Evolutionary conservation across 2,113 vertebrate species (phyloP).

Genomic region (Camelus bactrianus): DNA sequence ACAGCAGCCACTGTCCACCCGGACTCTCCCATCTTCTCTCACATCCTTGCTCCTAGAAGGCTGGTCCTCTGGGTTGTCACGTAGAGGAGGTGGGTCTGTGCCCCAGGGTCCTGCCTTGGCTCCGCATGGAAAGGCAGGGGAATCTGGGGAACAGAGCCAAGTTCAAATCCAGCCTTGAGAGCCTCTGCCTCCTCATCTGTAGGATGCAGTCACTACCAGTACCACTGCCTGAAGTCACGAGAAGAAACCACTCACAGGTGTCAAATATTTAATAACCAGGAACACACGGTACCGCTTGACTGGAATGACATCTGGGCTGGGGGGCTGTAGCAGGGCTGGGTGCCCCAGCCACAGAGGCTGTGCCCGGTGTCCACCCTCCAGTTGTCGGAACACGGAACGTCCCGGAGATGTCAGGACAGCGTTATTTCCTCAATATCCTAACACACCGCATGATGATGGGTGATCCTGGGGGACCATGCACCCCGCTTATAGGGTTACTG

Average conservation of each 20-base stretch:
- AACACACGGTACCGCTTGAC: rapidly evolving
- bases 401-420: background rate
- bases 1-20: rapidly evolving
- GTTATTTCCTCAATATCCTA: background rate
- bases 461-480: rapidly evolving
- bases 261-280: background rate
- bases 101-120: background rate
- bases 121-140: background rate
- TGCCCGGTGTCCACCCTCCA: background rate
- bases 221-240: background rate
- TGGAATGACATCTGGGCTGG: background rate
- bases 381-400: rapidly evolving
- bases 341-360: rapidly evolving
- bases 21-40: too few relatives aligned
- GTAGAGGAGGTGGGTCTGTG: rapidly evolving
- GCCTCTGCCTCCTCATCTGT: background rate
- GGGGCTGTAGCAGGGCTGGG: background rate
- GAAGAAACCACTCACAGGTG: background rate
- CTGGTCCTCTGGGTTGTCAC: background rate
- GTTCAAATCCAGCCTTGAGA: background rate
- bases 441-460: rapidly evolving
- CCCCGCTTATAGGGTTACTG: rapidly evolving
- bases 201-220: background rate
- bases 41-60: too few relatives aligned
- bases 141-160: rapidly evolving